Conservation (phyloP, 1,140 invertebrate genomes). For the Globodera rostochiensis region DNA sequence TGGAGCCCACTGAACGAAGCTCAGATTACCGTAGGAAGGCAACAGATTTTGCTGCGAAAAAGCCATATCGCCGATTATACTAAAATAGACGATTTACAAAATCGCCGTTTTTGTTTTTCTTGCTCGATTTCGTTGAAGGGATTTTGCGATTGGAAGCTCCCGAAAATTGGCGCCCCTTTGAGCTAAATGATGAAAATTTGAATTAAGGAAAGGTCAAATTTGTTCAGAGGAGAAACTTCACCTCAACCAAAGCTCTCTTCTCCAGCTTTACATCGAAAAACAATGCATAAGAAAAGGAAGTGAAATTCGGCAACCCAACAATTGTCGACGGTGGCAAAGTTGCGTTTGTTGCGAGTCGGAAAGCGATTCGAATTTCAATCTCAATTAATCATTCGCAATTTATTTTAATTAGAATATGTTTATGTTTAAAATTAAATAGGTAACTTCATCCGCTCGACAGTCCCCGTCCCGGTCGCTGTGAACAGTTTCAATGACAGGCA, state of each 20-base stretch:
- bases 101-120: neutral
- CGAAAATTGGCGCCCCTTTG: conserved; percentile 17
- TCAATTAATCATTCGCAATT: neutral
- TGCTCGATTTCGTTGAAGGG: neutral
- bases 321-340: neutral
- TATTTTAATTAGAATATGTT: neutral
- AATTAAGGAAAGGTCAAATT: neutral
- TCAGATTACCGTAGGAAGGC: conserved; percentile 27
- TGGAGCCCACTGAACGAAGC: neutral
- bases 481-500: conserved; percentile 32
- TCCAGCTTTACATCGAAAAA: conserved; percentile 29
- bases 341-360: neutral
- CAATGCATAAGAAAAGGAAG: conserved; percentile 4
- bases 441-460: conserved; percentile 35
- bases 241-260: conserved; percentile 20
- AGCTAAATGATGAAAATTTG: conserved; percentile 6
- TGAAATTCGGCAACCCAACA: neutral
- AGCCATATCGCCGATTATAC: conserved; percentile 25
- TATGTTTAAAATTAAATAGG: neutral
- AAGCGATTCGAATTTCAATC: conserved; percentile 9
- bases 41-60: conserved; percentile 17
- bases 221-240: too few relatives aligned
- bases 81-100: neutral
- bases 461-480: conserved; percentile 32
- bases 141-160: conserved; percentile 15